Percentiles rank a stretch among this genome's conserved stretches.
Conservation (phyloP, 2,888 invertebrate species). For the Clistopyga incitator region DNA sequence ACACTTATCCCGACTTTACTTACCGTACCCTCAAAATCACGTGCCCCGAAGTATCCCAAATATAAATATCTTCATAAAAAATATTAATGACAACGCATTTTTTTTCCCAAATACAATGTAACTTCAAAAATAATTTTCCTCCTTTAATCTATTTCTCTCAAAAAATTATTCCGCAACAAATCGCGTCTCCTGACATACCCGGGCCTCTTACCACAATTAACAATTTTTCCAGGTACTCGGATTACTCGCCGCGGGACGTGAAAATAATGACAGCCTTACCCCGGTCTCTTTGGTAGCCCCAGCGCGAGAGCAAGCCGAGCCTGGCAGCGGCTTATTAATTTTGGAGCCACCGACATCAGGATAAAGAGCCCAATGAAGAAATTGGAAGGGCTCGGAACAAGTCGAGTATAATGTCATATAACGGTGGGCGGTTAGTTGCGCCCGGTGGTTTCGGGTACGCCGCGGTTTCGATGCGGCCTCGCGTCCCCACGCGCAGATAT, state of each 20-base stretch:
- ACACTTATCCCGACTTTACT: no score
- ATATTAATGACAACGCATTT: not conserved
- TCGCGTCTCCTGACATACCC: no score
- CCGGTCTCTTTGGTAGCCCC: no score
- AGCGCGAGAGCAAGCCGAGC: not conserved
- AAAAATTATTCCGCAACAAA: no score
- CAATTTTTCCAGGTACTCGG: slow-evolving; percentile 1
- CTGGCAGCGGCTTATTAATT: slow-evolving; percentile 74
- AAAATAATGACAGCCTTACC: slow-evolving; percentile 50
- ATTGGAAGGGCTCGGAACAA: slow-evolving; percentile 16
- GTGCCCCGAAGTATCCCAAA: no score
- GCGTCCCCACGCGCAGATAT: slow-evolving; percentile 63
- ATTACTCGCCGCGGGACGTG: not conserved
- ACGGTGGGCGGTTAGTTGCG: slow-evolving; percentile 28
- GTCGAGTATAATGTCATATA: slow-evolving; percentile 30
- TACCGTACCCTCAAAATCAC: no score
- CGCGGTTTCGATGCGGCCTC: slow-evolving; percentile 39
- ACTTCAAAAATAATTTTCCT: no score
- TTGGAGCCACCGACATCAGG: slow-evolving; percentile 41
- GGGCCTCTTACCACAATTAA: not conserved
- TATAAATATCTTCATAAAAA: not conserved
- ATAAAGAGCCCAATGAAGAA: slow-evolving; percentile 32
- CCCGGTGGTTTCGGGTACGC: slow-evolving; percentile 13
- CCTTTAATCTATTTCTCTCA: no score
- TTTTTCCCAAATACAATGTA: not conserved